Base-by-base conservation (phyloP, 2,113 vertebrate genomes). In the Gulo gulo region DNA sequence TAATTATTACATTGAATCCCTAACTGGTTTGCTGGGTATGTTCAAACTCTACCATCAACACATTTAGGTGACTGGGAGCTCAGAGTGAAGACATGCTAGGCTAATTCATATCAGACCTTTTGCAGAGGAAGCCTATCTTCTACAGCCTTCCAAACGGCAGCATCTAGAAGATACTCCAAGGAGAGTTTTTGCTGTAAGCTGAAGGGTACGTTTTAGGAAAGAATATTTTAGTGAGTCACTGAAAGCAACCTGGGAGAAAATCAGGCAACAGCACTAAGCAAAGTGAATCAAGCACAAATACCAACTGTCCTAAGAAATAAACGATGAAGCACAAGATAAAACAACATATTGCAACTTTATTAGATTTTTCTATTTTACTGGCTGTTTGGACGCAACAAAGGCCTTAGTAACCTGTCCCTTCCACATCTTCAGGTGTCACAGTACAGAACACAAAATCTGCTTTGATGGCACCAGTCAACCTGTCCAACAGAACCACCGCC, bases 251-350 rank as follows among this genome's bases (percentile, higher is more conserved):
- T 93, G 67, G 24, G 42, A 89, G 57, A 52, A 94, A 84, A 91
- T 47, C 29, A 81, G 63, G 88, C 74, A 95, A 81, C 2, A 87
- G 81, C 55, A 59, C 2, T 83, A n/a, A 21, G 52, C 61, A 87
- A 91, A 57, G 73, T 76, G 11, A 94, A 57, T 36, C 45, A 92
- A 76, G 20, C 63, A 78, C 52, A 94, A 83, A 94, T 55, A 63
- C 24, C 47, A 45, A 81, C 9, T 84, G 36, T 90, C 39, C 59
- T 59, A 93, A 76, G 36, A 73, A 65, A 86, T 59, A 81, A 74
- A 88, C 36, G n/a, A 91, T 24, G 69, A 73, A 84, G 31, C 63
- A 71, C 20, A 83, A 95, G 96, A 93, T 71, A 42, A 97, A 95
- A 91, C 36, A 97, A 80, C 6, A n/a, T 61, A 91, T 26, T 42